Evolutionary conservation across 2,113 vertebrate species (phyloP).

Genomic region (Colaptes auratus): DNA sequence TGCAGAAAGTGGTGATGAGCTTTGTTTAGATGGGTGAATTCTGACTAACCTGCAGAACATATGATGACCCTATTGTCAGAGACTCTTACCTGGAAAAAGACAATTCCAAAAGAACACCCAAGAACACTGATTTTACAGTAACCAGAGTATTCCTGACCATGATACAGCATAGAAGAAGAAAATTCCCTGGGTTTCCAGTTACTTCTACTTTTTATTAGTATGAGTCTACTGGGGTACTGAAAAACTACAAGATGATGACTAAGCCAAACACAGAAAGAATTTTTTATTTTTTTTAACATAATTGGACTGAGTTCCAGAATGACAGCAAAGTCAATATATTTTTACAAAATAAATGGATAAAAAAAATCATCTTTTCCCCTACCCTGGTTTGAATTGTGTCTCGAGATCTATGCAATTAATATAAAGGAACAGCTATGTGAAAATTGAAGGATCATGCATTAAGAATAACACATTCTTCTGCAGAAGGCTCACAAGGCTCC

Average conservation of each 20-base stretch:
- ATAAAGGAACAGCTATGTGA: background rate
- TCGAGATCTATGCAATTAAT: background rate
- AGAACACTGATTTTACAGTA: background rate
- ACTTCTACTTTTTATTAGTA: background rate
- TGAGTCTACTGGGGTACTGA: background rate
- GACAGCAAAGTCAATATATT: background rate
- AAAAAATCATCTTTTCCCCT: background rate
- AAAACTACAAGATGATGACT: background rate
- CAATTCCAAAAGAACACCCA: background rate
- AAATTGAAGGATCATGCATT: background rate
- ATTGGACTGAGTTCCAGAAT: background rate
- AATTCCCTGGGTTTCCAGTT: background rate
- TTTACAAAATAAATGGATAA: background rate
- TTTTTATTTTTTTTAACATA: background rate
- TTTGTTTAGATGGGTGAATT: background rate
- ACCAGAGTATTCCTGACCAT: background rate
- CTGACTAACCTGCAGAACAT: background rate
- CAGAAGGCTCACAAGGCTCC: background rate
- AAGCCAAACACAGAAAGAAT: background rate
- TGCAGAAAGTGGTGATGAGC: background rate
- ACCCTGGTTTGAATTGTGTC: background rate
- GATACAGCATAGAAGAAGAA: background rate
- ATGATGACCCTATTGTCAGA: background rate
- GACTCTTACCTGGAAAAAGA: background rate
- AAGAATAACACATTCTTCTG: background rate